Evolutionary conservation across 2,888 invertebrate genomes (phyloP).

Genomic region (Antheraea yamamai): DNA sequence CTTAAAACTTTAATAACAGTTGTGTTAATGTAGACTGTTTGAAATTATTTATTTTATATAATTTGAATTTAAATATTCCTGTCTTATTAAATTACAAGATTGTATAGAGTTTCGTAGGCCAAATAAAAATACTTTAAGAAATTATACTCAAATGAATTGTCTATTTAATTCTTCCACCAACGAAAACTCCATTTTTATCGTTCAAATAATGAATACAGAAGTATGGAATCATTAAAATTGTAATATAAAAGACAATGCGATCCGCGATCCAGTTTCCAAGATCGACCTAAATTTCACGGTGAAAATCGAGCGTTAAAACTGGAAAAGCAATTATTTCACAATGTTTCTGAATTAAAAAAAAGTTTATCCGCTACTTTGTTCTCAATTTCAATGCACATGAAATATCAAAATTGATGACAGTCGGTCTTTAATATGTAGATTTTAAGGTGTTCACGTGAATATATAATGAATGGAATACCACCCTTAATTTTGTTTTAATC

Average conservation of each 20-base stretch:
- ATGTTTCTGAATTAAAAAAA: not conserved
- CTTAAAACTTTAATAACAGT: no score
- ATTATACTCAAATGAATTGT: not conserved
- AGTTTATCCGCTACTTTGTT: not conserved
- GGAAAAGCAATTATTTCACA: not conserved
- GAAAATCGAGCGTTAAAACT: not conserved
- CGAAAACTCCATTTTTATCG: not conserved
- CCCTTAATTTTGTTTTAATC: no score
- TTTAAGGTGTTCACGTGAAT: no score
- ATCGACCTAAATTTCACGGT: constrained; percentile 3
- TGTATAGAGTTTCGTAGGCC: no score
- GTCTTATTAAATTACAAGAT: no score
- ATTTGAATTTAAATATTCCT: no score
- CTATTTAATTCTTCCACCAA: not conserved
- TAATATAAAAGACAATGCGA: not conserved
- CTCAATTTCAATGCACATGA: not conserved
- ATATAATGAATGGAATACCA: no score
- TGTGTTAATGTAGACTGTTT: no score
- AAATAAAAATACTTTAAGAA: no score
- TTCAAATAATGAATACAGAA: not conserved
- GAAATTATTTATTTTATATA: no score
- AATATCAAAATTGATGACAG: no score
- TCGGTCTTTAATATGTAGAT: no score
- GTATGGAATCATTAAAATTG: constrained; percentile 3
- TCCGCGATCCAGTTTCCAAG: constrained; percentile 2